Conservation (phyloP, 2,888 invertebrate species). For the Chrysotoxum bicinctum region DNA sequence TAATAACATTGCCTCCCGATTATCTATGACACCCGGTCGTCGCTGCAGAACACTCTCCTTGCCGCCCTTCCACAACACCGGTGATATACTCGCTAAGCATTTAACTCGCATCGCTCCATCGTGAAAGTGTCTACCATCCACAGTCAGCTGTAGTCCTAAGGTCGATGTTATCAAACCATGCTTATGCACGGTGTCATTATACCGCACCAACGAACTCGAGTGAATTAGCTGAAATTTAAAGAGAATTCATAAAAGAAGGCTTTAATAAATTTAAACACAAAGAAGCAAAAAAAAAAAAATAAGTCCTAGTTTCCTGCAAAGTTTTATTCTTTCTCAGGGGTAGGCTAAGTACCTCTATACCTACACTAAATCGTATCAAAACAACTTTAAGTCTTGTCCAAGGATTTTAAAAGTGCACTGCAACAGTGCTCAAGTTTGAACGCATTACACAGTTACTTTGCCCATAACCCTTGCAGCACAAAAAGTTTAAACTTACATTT, state of each 20-base stretch:
- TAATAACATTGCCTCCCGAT: slow-evolving; percentile 85
- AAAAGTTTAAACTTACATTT: slow-evolving; percentile 22
- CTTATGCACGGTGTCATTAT: slow-evolving; percentile 83
- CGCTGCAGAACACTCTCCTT: slow-evolving; percentile 84
- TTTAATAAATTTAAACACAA: not conserved
- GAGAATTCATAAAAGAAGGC: not conserved
- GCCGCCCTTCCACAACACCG: slow-evolving; percentile 84
- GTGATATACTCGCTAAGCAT: slow-evolving; percentile 85
- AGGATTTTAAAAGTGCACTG: slow-evolving; percentile 2
- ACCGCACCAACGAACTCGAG: slow-evolving; percentile 82
- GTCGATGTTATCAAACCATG: slow-evolving; percentile 84
- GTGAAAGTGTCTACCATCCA: slow-evolving; percentile 83
- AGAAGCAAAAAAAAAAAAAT: slow-evolving; percentile 2
- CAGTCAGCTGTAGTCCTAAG: slow-evolving; percentile 83
- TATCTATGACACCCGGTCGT: slow-evolving; percentile 83
- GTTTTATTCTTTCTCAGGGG: not conserved
- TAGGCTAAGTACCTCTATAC: too few species aligned
- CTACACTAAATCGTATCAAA: not conserved
- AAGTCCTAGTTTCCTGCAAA: not conserved
- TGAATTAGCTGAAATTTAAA: slow-evolving; percentile 82
- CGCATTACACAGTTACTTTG: slow-evolving; percentile 16
- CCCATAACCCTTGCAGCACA: not conserved
- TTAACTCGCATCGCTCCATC: slow-evolving; percentile 85
- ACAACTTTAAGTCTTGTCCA: not conserved
- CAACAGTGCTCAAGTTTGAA: slow-evolving; percentile 19